phyloP scores from a whole-genome alignment of 2,797 vertebrate species.

The Macrochelys suwanniensis region DNA sequence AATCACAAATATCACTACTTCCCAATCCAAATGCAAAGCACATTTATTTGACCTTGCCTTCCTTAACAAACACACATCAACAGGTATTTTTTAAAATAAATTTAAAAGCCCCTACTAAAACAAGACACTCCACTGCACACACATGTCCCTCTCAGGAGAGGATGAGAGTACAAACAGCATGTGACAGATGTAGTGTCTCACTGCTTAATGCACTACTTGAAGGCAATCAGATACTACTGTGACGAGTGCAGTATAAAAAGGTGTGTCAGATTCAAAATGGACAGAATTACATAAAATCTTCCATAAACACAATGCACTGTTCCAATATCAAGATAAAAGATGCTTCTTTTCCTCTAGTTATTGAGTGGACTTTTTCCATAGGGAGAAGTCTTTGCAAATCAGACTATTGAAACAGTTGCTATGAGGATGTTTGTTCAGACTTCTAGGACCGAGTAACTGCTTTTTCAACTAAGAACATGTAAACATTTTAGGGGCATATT shows the following conservation, averaged over 20 bases:
- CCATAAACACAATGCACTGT: neutral
- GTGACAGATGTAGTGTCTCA: neutral
- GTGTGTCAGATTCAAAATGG: neutral
- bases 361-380: neutral
- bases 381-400: neutral
- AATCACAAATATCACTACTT: neutral
- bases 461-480: rapidly evolving
- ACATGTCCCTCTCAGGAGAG: neutral
- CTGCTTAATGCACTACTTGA: neutral
- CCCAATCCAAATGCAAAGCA: neutral
- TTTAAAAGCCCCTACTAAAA: neutral
- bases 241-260: neutral
- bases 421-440: neutral
- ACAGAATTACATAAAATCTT: neutral
- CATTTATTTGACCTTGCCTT: neutral
- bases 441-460: neutral
- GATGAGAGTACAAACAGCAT: neutral
- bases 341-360: neutral
- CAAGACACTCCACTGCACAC: neutral
- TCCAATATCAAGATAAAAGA: neutral
- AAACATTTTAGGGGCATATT: neutral
- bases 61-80: neutral
- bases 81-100: neutral
- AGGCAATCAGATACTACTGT: neutral
- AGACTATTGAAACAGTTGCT: neutral